Evolutionary conservation across 2,113 vertebrate genomes (phyloP).

Genomic region (Mesembrinibis cayennensis): DNA sequence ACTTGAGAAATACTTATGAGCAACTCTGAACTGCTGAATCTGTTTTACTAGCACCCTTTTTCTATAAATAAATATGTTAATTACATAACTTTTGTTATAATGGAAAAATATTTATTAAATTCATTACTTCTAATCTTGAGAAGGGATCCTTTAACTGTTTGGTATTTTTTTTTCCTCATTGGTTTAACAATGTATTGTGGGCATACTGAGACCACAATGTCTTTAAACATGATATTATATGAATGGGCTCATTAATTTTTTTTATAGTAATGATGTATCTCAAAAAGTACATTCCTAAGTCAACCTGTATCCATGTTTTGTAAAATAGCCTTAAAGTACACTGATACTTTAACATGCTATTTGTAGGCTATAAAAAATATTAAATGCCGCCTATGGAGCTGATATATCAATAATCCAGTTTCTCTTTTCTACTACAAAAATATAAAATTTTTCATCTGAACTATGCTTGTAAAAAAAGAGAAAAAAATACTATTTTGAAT

Average conservation of each 20-base stretch:
- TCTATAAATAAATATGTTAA: constrained; percentile 14
- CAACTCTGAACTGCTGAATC: neutral
- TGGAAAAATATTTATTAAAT: constrained; percentile 18
- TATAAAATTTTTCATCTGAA: neutral
- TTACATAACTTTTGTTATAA: neutral
- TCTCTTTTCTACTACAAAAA: neutral
- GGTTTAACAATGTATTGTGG: neutral
- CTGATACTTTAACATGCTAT: neutral
- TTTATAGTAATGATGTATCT: neutral
- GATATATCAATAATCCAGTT: neutral
- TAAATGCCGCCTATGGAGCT: neutral
- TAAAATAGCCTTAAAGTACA: neutral
- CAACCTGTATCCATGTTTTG: neutral
- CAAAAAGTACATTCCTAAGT: neutral
- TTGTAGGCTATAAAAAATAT: neutral
- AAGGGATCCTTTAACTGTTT: neutral
- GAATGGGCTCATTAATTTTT: neutral
- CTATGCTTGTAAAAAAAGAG: neutral
- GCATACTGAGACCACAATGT: neutral
- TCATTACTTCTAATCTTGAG: neutral
- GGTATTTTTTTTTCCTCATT: neutral
- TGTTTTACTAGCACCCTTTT: neutral
- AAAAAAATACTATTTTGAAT: neutral
- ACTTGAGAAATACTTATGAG: neutral
- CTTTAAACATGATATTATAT: neutral